Conservation (phyloP, 2,113 vertebrate species). For the Rutilus rutilus region DNA sequence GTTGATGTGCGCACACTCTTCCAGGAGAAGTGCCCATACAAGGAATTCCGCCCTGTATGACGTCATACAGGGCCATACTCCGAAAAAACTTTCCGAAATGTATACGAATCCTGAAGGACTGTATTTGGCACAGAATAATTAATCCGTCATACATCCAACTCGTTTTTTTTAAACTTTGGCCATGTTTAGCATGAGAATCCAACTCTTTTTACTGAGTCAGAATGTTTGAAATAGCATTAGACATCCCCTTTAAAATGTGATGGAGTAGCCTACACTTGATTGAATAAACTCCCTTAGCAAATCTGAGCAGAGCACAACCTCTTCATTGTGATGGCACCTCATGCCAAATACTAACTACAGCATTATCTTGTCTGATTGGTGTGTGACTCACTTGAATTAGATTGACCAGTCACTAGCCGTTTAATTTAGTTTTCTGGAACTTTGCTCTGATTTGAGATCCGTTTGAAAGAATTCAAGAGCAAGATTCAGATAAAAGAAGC, state of each 20-base stretch:
- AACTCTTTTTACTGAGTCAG: no score
- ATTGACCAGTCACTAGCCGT: neutral
- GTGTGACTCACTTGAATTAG: neutral
- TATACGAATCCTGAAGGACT: no score
- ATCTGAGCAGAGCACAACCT: neutral
- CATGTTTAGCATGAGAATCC: no score
- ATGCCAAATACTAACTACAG: neutral
- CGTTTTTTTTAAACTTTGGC: no score
- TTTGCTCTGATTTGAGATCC: neutral
- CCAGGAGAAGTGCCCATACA: no score
- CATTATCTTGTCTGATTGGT: neutral
- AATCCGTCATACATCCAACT: no score
- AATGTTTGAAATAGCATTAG: neutral
- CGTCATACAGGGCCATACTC: no score
- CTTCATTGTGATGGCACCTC: neutral
- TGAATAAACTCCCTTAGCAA: neutral
- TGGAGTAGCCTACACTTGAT: neutral
- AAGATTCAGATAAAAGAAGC: neutral
- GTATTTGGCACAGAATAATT: no score
- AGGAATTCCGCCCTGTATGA: no score
- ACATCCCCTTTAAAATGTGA: neutral
- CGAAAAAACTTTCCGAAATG: no score
- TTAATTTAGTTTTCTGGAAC: neutral
- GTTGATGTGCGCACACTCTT: no score
- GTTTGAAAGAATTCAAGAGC: neutral